Base-by-base conservation (phyloP, 2,797 vertebrate species). In the Distichodus sexfasciatus region DNA sequence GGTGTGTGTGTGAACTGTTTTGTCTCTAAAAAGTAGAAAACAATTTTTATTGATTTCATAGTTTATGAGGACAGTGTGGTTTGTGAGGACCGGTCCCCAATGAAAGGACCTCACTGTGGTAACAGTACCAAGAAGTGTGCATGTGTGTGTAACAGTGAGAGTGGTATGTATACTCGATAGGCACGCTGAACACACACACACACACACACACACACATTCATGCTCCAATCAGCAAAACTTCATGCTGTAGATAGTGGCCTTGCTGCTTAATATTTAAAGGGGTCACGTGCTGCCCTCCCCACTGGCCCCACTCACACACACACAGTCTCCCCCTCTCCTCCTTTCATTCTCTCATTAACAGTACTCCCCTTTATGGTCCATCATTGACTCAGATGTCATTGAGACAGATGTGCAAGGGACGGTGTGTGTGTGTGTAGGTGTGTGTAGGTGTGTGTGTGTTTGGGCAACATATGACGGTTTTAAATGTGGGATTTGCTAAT, bases 251-350 rank as follows among this genome's bases (percentile, higher is more conserved):
- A 83, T 83, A 77, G 75, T 66, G 71, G 72, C 75, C 67, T 23
- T 65, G 60, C 47, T 79, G 75, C 79, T 90, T 82, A 86, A 87
- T 87, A 87, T 88, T 87, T 84, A 87, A 89, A 75, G 81, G 78
- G 86, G 86, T 87, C 83, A 88, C 87, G 76, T 77, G 51, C 70
- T 4, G 23, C 68, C 68, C 72, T 38, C 72, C 55, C 77, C 33
- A 5, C 12, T 38, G 77, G 80, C 72, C 57, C 33, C 66, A 14
- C 33, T 23, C 38, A 26, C 28, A 44, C 57, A 21, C 46, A 26
- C 54, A 15, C 19, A 11, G 6, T 10, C 26, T 58, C 33, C 48
- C 31, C 41, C 46, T 48, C 57, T 68, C 71, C 10, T 4, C 65
- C 63, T 63, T 61, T 55, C 69, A 79, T 72, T 78, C 55, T 44